Evolutionary conservation across 2,113 vertebrate genomes (phyloP), one percentile per base, ranked within the genome.

Genomic region (Scatophagus argus): DNA sequence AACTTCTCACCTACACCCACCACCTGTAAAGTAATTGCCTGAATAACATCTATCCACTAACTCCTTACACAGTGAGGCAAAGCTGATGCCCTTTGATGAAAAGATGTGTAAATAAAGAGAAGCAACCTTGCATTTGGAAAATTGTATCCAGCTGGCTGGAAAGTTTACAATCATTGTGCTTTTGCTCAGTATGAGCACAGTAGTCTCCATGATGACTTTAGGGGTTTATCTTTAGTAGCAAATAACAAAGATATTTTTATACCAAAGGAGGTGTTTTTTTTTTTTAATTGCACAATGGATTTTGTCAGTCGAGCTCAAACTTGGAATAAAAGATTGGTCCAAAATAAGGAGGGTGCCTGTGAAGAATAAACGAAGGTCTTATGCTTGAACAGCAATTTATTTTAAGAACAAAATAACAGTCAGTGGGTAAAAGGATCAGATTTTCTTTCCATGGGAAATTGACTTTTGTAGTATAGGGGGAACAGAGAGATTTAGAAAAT

Each of bases 1-100:
- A 87, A 88, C 87, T 87, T 85, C 85, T 86, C 89, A 88, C 89
- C 61, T 76, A 83, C 87, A 14, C 90, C 92, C 83, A 90, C 87
- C 17, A 11, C 59, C 70, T 87, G 80, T 70, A 78, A 72, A 81
- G 79, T 84, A 90, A 91, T 85, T 85, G 81, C 80, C 55, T 84
- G 78, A 70, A 77, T 68, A 85, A 85, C 62, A 84, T 66, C 7
- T 21, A 87, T 77, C n/a, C 31, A 72, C 67, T 68, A 51, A 31
- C 61, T 71, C 36, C 10, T 80, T 83, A 52, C 67, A 76, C 11
- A 3, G 63, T 59, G 73, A 84, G 46, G 68, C 61, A 74, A 65
- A 73, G 36, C 21, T 39, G 55, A 79, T 16, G 66, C 25, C 73
- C 64, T 84, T 49, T n/a, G 59, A 74, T 39, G 10, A 75, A 68